Evolutionary conservation across 2,797 vertebrate species (phyloP), one percentile per base, ranked within the genome.

Genomic region (Syngnathus rostellatus): DNA sequence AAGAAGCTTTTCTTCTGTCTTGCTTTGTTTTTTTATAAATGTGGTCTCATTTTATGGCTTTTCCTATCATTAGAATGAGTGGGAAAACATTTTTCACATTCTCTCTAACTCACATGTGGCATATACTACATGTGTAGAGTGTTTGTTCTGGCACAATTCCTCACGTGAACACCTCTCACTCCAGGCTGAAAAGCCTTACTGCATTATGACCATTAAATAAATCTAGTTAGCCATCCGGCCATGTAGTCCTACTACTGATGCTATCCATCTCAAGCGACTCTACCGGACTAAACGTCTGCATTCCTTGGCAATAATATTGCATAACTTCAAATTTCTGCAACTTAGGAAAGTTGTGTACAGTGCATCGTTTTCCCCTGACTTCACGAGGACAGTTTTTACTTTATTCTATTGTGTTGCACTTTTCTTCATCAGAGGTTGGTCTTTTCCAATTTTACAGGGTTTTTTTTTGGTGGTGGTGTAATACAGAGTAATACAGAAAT

Each of bases 1-100:
- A 63, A 21, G 62, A 63, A 72, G 69, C 46, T 76, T 66, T 69
- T 61, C 46, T 61, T 16, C 31, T 66, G 25, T 23, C 10, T 23
- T 2, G 37, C 58, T 25, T 25, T 11, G 25, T 23, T n/a, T 23
- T 43, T 25, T 25, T 25, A 2, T 31, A 4, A 3, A 31, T 31
- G 31, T 12, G 59, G 39, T 41, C 19, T 61, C 2, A 14, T 43
- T 12, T 61, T 12, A 40, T 60, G 4, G 10, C 0, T 17, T 37
- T 38, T 6, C 16, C 12, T 16, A 5, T 55, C 16, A 12, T 57
- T 57, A 2, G 55, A 38, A 57, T 37, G 11, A 37, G 55, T 37
- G 25, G 14, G 19, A 12, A 31, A 45, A 55, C 14, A 14, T 5
- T 31, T 10, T 54, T 25, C 23, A 31, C 11, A 31, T 23, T 55